Evolutionary conservation across 2,113 vertebrate species (phyloP).

Genomic region (Indicator indicator): DNA sequence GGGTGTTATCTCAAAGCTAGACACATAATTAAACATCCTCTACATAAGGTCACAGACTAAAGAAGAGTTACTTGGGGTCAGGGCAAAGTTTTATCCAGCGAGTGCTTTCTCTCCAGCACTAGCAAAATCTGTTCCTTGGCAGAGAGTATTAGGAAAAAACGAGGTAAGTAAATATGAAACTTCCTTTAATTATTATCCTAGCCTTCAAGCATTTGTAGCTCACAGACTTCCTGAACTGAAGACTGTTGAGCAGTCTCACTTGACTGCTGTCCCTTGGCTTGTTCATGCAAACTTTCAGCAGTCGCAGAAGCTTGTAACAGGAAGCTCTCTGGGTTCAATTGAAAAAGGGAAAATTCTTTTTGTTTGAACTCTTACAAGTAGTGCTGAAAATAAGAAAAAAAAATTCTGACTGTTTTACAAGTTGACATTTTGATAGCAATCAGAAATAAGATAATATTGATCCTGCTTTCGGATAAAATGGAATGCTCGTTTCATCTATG

Average conservation of each 20-base stretch:
- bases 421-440: background rate
- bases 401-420: background rate
- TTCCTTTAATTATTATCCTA: slow-evolving; percentile 15
- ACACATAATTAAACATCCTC: slow-evolving; percentile 27
- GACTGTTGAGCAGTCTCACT: background rate
- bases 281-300: background rate
- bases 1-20: slow-evolving; percentile 21
- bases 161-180: background rate
- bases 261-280: background rate
- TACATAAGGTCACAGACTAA: background rate
- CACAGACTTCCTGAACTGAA: background rate
- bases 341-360: background rate
- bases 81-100: background rate
- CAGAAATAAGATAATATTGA: background rate
- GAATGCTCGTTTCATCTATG: background rate
- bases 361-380: background rate
- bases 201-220: background rate
- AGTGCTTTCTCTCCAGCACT: background rate
- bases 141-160: background rate
- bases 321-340: background rate
- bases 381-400: background rate
- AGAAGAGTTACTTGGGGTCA: background rate
- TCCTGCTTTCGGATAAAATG: background rate
- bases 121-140: background rate
- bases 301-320: background rate